These are phyloP conservation scores for Peromyscus nudipes DNA, from an alignment of 2,797 vertebrate species.

Conservation along the genomic window DNA sequence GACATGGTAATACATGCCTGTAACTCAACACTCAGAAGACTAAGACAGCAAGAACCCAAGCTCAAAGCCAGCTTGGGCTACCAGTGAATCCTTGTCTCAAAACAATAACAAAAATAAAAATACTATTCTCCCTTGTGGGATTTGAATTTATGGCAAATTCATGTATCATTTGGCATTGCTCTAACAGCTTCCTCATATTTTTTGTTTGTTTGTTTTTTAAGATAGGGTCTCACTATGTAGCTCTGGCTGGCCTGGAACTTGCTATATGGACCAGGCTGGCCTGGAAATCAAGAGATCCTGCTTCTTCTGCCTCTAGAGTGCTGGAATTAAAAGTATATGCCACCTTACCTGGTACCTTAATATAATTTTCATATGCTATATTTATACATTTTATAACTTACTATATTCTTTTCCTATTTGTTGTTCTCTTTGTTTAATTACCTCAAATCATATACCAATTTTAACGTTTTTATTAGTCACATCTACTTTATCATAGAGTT, in stretches of 20 bases:
- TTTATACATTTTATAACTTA: conserved; percentile 50
- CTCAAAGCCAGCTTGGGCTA: background rate
- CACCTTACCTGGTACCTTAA: background rate
- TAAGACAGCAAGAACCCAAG: background rate
- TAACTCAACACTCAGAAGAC: background rate
- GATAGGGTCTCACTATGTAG: background rate
- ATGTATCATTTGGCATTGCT: conserved; percentile 46
- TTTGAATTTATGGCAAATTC: conserved; percentile 44
- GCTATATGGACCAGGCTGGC: background rate
- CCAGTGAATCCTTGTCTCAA: background rate
- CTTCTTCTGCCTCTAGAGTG: background rate
- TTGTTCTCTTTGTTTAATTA: conserved; percentile 41
- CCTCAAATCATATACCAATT: conserved; percentile 16
- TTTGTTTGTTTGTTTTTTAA: background rate
- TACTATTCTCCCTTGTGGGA: background rate
- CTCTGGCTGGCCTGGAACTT: background rate
- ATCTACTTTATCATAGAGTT: conserved; percentile 34
- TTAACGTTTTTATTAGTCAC: conserved; percentile 36
- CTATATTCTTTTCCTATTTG: conserved; percentile 23
- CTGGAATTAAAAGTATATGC: background rate
- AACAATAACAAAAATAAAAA: background rate
- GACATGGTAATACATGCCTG: background rate
- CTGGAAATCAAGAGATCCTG: background rate
- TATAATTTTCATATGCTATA: conserved; percentile 54
- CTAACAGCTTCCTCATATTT: background rate